Base-by-base conservation (phyloP, 1,140 invertebrate species). In the Polyergus mexicanus region DNA sequence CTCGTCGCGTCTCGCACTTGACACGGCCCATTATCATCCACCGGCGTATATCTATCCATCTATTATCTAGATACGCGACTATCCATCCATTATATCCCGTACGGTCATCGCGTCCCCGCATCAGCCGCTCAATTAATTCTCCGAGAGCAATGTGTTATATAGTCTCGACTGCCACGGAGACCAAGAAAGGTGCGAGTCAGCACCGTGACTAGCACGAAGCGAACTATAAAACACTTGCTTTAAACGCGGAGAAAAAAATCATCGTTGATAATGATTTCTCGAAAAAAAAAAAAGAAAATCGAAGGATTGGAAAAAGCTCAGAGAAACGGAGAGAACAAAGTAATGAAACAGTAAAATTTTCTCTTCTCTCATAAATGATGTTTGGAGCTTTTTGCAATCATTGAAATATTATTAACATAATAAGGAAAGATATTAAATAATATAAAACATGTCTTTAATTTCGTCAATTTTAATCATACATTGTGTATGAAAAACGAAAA, bases 121-220 rank as follows among this genome's bases (percentile, higher is more conserved):
- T 84, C 68, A 85, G 88, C 88, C 83, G 75, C 83, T 92, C 92
- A 92, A 93, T 93, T 94, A 94, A 93, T 92, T 93, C 91, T 89
- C 86, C 88, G 78, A 84, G 87, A 84, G 88, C 87, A 87, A 91
- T 91, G 86, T 66, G 88, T 90, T 90, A 75, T 90, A 75, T 44
- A 72, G 77, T 71, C 71, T 28, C 58, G 44, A 28, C 35, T 54
- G 51, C n/a, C 44, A 38, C 19, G 38, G 65, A 47, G 56, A 25
- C 35, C 19, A n/a, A 60, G 35, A 51, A 19, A 65, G 58, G n/a
- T 35, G 68, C 47, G 6, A 56, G n/a, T 38, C 44, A 44, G 32
- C 28, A 28, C 4, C 11, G 47, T 63, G 41, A 63, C 41, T 22
- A 22, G 41, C 41, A 63, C 22, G 60, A 78, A 11, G 13, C 44